Evolutionary conservation across 1,140 invertebrate genomes (phyloP), one percentile per base, ranked within the genome.

Genomic region (Halesus radiatus): DNA sequence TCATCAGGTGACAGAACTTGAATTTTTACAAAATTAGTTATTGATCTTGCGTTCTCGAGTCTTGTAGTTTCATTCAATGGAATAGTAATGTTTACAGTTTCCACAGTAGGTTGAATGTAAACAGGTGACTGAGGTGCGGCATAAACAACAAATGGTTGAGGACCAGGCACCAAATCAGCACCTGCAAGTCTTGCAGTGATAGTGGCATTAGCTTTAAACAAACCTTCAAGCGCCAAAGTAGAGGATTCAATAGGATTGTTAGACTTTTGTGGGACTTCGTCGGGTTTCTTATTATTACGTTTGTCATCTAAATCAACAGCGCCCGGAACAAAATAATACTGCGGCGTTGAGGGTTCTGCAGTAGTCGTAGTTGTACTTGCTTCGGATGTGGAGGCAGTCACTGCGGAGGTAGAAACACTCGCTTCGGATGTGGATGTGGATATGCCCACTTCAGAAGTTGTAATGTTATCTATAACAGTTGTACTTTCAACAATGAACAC

Each of bases 171-270:
- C n/a, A 64, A 58, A 53, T 45, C 53, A 18, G 18, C 81, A 52
- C n/a, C 84, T 4, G 84, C 73, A 85, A 87, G 85, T 83, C 81
- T 85, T 18, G 85, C 81, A 18, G 76, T 62, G 13, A 64, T 78
- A 53, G 78, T 72, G 2, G 29, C 72, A 58, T 75, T 58, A 8
- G 89, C 89, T 85, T 91, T 90, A 83, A 93, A 93, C 22, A 93
- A 84, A 5, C 88, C 92, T 86, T 93, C 92, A 80, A 93, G 85
- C 32, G 92, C 87, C 79, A 93, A 91, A 6, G 92, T 93, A 0
- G 92, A 93, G 1, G 91, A 90, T 85, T 93, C 90, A 22, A 23
- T 53, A 10, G 68, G 68, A 68, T 68, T 37, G n/a, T 32, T 32
- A 54, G 88, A 84, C 10, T 84, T 83, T n/a, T 86, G 85, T 20